Conservation (phyloP, 2,888 invertebrate genomes). For the Drosophila longiperda region DNA sequence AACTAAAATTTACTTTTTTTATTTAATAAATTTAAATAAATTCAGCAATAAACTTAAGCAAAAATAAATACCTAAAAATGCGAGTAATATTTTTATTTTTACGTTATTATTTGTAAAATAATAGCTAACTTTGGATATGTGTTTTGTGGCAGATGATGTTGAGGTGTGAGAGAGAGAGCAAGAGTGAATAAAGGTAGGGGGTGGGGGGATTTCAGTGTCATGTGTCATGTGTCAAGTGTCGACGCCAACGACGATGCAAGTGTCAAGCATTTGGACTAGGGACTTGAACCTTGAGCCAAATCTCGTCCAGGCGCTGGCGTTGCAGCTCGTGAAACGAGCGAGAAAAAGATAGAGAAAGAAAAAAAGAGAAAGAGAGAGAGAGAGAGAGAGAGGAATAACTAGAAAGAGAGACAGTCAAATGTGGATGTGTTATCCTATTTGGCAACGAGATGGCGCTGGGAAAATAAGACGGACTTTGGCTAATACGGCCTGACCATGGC, state of each 20-base stretch:
- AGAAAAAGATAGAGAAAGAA: not conserved
- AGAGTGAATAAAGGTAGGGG: not conserved
- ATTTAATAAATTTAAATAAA: not conserved
- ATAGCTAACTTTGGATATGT: not conserved
- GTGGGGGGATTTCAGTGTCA: not conserved
- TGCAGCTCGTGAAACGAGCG: constrained; percentile 52
- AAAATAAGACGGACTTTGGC: not conserved
- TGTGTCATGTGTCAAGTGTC: constrained; percentile 70
- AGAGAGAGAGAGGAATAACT: not conserved
- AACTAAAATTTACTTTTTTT: not conserved
- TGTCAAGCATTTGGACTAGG: constrained; percentile 65
- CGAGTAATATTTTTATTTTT: not conserved
- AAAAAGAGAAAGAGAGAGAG: not conserved
- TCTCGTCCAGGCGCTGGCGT: constrained; percentile 55
- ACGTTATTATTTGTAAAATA: not conserved
- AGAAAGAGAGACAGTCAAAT: not conserved
- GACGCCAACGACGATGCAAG: constrained; percentile 71
- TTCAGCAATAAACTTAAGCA: not conserved
- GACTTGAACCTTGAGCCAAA: constrained; percentile 49
- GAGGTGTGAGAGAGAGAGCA: not conserved
- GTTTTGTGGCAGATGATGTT: constrained; percentile 3
- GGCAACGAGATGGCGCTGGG: constrained; percentile 5
- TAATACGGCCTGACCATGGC: constrained; percentile 62
- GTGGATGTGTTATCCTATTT: constrained; percentile 13
- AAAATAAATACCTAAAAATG: not conserved